Percentiles rank a stretch among this genome's conserved stretches.
Conservation (phyloP, 2,113 vertebrate species). For the Cavia porcellus region DNA sequence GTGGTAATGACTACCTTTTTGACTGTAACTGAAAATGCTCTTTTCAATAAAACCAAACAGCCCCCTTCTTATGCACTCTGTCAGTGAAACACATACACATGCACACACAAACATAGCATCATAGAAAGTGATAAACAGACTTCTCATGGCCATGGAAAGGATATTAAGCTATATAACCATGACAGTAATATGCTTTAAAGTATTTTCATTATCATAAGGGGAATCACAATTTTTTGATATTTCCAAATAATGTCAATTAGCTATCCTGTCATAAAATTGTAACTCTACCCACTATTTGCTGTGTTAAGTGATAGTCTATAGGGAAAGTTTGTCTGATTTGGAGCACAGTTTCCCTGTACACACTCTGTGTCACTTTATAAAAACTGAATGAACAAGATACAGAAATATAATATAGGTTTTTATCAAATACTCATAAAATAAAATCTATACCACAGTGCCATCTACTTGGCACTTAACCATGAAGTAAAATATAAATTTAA, state of each 20-base stretch:
- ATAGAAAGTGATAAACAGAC: neutral
- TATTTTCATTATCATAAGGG: neutral
- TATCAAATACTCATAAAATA: too few species aligned
- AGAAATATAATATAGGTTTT: too few species aligned
- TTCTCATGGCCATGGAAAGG: neutral
- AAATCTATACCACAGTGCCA: too few species aligned
- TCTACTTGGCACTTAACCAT: too few species aligned
- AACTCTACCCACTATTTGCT: constrained; percentile 23
- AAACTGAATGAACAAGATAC: too few species aligned
- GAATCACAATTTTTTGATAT: constrained; percentile 9
- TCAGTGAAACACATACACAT: neutral
- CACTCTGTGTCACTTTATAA: too few species aligned
- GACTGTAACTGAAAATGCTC: neutral
- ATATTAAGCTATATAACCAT: neutral
- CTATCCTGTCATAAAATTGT: neutral
- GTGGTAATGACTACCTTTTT: neutral
- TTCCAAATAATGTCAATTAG: constrained; percentile 37
- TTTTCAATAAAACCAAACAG: constrained; percentile 10
- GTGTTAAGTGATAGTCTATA: neutral
- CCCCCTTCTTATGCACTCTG: neutral
- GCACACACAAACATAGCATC: neutral
- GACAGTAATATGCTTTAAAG: neutral
- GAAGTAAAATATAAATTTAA: constrained; percentile 25
- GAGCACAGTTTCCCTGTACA: too few species aligned
- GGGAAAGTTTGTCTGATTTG: too few species aligned